Evolutionary conservation across 2,113 vertebrate species (phyloP).

Genomic region (Chiloscyllium plagiosum): DNA sequence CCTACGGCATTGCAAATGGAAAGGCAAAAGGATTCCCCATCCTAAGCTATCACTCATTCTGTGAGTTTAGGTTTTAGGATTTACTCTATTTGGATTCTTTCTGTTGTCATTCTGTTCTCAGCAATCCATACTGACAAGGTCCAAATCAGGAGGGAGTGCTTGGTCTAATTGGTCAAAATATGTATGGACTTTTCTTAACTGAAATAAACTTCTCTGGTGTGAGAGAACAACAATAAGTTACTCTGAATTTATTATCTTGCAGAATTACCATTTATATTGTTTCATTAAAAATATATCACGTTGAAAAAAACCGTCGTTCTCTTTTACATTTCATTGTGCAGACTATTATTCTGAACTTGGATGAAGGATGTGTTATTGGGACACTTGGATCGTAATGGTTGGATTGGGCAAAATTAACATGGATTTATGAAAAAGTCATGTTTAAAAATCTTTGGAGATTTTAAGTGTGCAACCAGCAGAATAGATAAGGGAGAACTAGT

Average conservation of each 20-base stretch:
- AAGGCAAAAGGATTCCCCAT: neutral
- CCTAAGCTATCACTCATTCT: too few relatives aligned
- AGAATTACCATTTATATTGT: neutral
- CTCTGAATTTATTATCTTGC: neutral
- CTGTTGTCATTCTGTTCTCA: too few relatives aligned
- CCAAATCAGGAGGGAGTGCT: neutral
- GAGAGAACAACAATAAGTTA: neutral
- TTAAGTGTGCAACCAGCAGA: too few relatives aligned
- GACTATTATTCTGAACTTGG: too few relatives aligned
- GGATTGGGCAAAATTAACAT: too few relatives aligned
- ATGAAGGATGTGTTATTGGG: too few relatives aligned
- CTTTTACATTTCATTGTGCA: neutral
- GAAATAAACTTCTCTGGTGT: neutral
- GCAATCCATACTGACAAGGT: neutral
- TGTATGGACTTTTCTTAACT: neutral
- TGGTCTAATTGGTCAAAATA: neutral
- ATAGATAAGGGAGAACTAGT: too few relatives aligned
- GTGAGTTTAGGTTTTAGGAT: neutral
- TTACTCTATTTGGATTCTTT: too few relatives aligned
- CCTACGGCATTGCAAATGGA: neutral
- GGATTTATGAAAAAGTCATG: too few relatives aligned
- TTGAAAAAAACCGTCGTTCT: neutral
- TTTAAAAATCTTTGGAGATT: too few relatives aligned
- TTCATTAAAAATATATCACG: neutral
- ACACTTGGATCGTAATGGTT: too few relatives aligned